These are phyloP conservation scores for Dascillus cervinus DNA, from an alignment of 2,888 invertebrate species.

Conservation along the genomic window DNA sequence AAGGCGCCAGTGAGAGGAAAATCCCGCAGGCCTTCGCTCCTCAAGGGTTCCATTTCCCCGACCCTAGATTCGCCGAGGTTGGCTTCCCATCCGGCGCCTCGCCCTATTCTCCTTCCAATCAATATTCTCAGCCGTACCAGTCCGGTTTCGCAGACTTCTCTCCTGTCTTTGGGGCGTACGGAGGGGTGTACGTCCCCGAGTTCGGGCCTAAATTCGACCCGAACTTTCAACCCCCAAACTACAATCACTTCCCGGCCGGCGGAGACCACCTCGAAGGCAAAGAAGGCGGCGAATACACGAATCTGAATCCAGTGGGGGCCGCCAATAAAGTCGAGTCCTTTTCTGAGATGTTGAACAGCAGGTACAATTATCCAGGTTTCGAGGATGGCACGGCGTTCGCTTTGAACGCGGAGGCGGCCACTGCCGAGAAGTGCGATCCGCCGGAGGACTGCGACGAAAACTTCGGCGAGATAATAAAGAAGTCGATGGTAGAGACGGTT, in stretches of 20 bases:
- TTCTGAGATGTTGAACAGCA: conserved; percentile 53
- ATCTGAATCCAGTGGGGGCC: conserved; percentile 58
- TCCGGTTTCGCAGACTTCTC: conserved; percentile 36
- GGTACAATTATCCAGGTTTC: conserved; percentile 47
- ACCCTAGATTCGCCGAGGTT: conserved; percentile 35
- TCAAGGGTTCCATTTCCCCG: conserved; percentile 37
- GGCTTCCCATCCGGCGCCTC: conserved; percentile 28
- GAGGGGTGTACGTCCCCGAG: conserved; percentile 32
- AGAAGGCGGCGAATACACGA: conserved; percentile 57
- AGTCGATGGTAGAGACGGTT: conserved; percentile 86
- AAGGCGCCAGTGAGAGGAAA: conserved; percentile 18
- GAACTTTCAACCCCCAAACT: conserved; percentile 39
- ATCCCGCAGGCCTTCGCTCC: conserved; percentile 32
- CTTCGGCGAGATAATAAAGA: conserved; percentile 87
- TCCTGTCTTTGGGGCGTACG: conserved; percentile 46
- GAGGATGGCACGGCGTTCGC: conserved; percentile 39
- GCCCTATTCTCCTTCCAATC: conserved; percentile 28
- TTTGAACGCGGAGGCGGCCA: conserved; percentile 14
- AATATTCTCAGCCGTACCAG: conserved; percentile 34
- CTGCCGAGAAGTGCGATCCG: conserved; percentile 22
- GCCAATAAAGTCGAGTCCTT: conserved; percentile 66
- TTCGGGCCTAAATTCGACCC: conserved; percentile 44
- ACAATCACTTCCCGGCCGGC: conserved; percentile 49
- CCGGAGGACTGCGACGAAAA: conserved; percentile 58
- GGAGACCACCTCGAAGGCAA: conserved; percentile 40